A percentile compares a stretch with the other conserved stretches of the same genome.
phyloP scores from a whole-genome alignment of 2,797 vertebrate genomes.

The Bufotes viridis region DNA sequence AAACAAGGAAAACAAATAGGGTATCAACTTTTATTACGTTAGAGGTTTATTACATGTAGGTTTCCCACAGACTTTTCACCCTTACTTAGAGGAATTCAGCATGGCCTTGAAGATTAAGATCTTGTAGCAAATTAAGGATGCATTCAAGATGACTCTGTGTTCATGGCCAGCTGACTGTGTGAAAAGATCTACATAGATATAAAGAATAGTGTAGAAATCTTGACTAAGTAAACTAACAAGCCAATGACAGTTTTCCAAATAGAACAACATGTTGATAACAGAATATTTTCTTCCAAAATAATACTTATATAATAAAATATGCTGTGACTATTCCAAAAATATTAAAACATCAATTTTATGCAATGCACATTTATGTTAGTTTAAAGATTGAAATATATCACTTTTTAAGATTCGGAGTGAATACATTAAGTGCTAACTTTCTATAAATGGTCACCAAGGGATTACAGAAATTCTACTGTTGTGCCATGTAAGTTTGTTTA shows the following conservation, averaged over 20 bases:
- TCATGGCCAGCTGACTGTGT: not conserved
- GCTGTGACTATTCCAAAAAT: conserved; percentile 12
- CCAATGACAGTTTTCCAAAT: conserved; percentile 15
- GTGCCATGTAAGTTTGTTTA: not conserved
- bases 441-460: not conserved
- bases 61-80: too few relatives aligned
- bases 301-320: not conserved
- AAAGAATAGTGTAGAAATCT: not conserved
- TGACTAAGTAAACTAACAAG: conserved; percentile 8
- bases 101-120: not conserved
- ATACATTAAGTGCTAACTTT: fast-evolving
- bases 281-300: conserved; percentile 21
- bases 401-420: not conserved
- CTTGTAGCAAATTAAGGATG: not conserved
- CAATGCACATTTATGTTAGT: conserved; percentile 12
- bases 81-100: too few relatives aligned
- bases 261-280: not conserved
- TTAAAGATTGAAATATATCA: fast-evolving
- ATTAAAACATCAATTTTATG: conserved; percentile 17
- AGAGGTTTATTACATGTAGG: not conserved
- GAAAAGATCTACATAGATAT: not conserved
- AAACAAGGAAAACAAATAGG: not conserved
- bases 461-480: conserved; percentile 32
- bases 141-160: too few relatives aligned
- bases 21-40: not conserved